Evolutionary conservation across 2,888 invertebrate species (phyloP).

Genomic region (Metacarcinus magister): DNA sequence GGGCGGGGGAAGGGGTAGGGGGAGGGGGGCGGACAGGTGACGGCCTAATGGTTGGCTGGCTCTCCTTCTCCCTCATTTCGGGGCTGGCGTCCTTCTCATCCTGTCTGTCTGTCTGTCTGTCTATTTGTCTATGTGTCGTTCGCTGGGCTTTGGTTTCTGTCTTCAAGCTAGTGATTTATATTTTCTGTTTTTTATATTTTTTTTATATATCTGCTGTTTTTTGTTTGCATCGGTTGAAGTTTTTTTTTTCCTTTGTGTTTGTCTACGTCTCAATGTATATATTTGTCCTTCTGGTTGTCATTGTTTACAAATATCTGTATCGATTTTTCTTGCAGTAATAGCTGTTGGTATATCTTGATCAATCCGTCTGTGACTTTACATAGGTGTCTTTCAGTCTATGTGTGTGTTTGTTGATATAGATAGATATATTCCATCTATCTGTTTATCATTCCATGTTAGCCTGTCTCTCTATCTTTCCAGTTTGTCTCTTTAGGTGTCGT

Average conservation of each 20-base stretch:
- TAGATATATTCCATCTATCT: background rate
- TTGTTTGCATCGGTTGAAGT: background rate
- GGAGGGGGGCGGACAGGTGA: background rate
- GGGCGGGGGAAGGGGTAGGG: background rate
- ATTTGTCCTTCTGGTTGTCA: background rate
- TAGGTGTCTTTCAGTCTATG: background rate
- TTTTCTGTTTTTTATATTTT: background rate
- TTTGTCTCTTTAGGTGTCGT: background rate
- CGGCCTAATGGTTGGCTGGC: constrained; percentile 10
- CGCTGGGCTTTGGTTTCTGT: background rate
- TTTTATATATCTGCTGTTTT: background rate
- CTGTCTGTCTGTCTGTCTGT: constrained; percentile 40
- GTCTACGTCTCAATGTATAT: background rate
- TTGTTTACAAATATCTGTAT: background rate
- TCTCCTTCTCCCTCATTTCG: background rate
- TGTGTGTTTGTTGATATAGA: background rate
- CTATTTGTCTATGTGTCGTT: background rate
- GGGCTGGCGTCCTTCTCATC: background rate
- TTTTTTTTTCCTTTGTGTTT: background rate
- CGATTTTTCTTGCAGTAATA: too few species aligned
- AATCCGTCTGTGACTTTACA: background rate
- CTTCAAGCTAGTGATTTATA: background rate
- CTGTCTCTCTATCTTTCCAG: background rate
- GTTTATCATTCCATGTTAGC: too few species aligned
- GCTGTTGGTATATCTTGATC: too few species aligned